Evolutionary conservation across 2,888 invertebrate genomes (phyloP), one percentile per base, ranked within the genome.

Genomic region (Strigamia maritima): DNA sequence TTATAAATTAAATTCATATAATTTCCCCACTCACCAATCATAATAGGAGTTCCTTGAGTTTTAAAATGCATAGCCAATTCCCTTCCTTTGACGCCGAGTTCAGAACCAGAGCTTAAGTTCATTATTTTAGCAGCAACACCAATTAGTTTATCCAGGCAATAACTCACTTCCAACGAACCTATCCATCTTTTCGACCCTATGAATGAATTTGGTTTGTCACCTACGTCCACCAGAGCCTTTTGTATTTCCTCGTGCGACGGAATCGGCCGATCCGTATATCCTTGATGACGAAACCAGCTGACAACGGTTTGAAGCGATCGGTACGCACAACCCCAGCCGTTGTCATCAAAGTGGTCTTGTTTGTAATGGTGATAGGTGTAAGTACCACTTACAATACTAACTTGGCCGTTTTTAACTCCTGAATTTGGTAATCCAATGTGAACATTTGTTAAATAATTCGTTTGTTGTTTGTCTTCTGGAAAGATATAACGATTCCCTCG

Each of bases 321-420:
- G 85, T 99, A 99, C 0, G 99, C 99, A 88, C 99, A 99, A 3
- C 99, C 99, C 99, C 99, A 99, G n/a, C 97, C 97, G 85, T 93
- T 92, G 84, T 99, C 99, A 86, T 98, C 93, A 85, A 95, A 91
- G 82, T 91, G 90, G 84, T 98, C 93, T 86, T 98, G 97, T 91
- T 95, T 93, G 86, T 99, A 99, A 86, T 99, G 99, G 85, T 96
- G 93, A 87, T 99, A 99, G 24, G 91, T 89, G 85, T 99, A 99
- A 81, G 90, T 89, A 0, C 99, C 99, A 81, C 91, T 89, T 1
- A 98, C 89, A 28, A 87, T 77, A 19, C 84, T 85, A 74, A 85
- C 83, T 31, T 83, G 81, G 2, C 81, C 83, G 7, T 82, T 60
- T 1, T 81, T 78, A 0, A 81, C 70, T 70, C 70, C 70, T 4